Evolutionary conservation across 1,140 invertebrate genomes (phyloP), one percentile per base, ranked within the genome.

Genomic region (Idris sp.): DNA sequence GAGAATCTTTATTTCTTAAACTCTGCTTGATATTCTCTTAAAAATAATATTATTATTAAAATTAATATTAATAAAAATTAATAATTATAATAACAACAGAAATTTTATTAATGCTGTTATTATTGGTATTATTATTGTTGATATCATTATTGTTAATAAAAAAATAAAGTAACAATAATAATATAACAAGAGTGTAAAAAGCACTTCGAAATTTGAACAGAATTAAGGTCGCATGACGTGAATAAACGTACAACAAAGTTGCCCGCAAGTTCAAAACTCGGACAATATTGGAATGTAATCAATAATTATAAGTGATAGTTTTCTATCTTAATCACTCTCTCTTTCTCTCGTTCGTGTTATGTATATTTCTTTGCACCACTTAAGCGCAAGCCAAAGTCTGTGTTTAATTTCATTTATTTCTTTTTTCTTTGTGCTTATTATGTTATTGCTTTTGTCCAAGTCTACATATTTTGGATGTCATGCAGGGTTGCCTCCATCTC

Each of bases 401-500:
- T 72, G 35, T 61, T 35, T 56, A 26, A n/a, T n/a, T n/a, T n/a
- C n/a, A n/a, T n/a, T n/a, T n/a, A n/a, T n/a, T n/a, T n/a, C n/a
- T n/a, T n/a, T n/a, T n/a, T n/a, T n/a, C n/a, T n/a, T n/a, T 44
- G 13, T 53, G 31, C 46, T 62, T 48, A 25, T 30, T 49, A 33
- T 53, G 53, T 69, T 69, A 69, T 69, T 69, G 53, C 53, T 58
- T 51, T 51, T 36, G 64, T 69, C 65, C 64, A 48, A 38, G 46
- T 92, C 93, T 96, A 98, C 96, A 98, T 98, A 89, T 98, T 98
- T 91, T 98, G 97, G 90, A 99, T 97, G 90, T 99, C 97, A 92
- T 98, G 96, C 89, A 99, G 93, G 83, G 97, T 99, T 83, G 95
- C 93, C 89, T 99, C 98, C 95, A 99, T 98, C 89, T 99, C 98